Percentiles rank a stretch among this genome's conserved stretches.
phyloP scores from a whole-genome alignment of 2,888 invertebrate genomes.

The Leucophenga maculata region DNA sequence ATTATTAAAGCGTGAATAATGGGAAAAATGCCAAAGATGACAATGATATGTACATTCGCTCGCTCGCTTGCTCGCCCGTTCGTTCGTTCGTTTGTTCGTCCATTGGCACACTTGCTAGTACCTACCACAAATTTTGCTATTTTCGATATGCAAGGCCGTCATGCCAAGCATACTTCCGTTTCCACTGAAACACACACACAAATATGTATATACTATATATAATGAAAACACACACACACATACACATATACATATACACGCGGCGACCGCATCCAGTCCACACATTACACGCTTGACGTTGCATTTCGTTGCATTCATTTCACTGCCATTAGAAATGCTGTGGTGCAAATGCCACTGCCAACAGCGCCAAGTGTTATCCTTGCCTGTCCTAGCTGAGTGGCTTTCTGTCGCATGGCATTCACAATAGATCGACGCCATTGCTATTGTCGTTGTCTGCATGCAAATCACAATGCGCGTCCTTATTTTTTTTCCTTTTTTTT shows the following conservation, averaged over 20 bases:
- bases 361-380: too few species aligned
- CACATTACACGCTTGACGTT: conserved; percentile 11
- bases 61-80: too few species aligned
- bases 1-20: conserved; percentile 28
- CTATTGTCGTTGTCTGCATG: conserved; percentile 11
- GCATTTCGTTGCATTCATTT: conserved; percentile 5
- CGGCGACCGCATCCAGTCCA: not conserved
- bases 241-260: not conserved
- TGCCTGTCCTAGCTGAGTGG: not conserved
- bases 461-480: conserved; percentile 19
- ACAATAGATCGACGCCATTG: conserved; percentile 16
- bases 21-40: conserved; percentile 18
- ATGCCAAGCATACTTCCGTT: conserved; percentile 26
- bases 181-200: conserved; percentile 10
- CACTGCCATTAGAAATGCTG: conserved; percentile 27
- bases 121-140: conserved; percentile 10
- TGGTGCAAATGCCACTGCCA: conserved; percentile 16
- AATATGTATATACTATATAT: not conserved
- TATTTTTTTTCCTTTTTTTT: too few species aligned
- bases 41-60: conserved; percentile 16
- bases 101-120: not conserved
- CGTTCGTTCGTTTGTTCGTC: not conserved
- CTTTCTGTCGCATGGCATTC: not conserved
- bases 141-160: conserved; percentile 24
- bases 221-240: not conserved